Conservation (phyloP, 92 coral and sea anemone species). For the Porites divaricata region DNA sequence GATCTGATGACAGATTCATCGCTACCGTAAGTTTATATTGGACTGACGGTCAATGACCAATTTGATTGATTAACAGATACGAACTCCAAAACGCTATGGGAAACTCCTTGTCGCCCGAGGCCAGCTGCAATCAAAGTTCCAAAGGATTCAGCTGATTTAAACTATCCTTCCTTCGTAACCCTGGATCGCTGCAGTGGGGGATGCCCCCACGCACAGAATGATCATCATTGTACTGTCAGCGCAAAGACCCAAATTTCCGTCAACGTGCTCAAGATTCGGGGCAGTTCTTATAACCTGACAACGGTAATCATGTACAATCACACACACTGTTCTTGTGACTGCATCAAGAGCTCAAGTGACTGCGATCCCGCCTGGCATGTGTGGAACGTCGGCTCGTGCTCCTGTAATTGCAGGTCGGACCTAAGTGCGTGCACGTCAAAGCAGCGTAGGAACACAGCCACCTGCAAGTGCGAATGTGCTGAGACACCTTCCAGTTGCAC, state of each 20-base stretch:
- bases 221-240: slow-evolving; percentile 47
- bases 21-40: not conserved
- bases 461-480: slow-evolving; percentile 41
- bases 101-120: not conserved
- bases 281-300: accelerated
- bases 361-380: slow-evolving; percentile 43
- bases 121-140: slow-evolving; percentile 16
- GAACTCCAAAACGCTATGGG: not conserved
- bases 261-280: not conserved
- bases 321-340: slow-evolving; percentile 59
- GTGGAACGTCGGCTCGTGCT: slow-evolving; percentile 23
- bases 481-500: not conserved
- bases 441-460: slow-evolving; percentile 6
- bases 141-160: not conserved
- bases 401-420: slow-evolving; percentile 31
- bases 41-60: not conserved
- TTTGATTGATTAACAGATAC: slow-evolving; percentile 4
- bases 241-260: slow-evolving; percentile 21
- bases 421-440: slow-evolving; percentile 11
- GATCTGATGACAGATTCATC: not conserved
- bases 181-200: slow-evolving; percentile 57
- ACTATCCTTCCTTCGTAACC: slow-evolving; percentile 20
- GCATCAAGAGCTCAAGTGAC: slow-evolving; percentile 40
- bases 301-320: slow-evolving; percentile 40
- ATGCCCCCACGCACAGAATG: slow-evolving; percentile 9